Evolutionary conservation across 2,113 vertebrate species (phyloP), one percentile per base, ranked within the genome.

Genomic region (Hydropotes inermis): DNA sequence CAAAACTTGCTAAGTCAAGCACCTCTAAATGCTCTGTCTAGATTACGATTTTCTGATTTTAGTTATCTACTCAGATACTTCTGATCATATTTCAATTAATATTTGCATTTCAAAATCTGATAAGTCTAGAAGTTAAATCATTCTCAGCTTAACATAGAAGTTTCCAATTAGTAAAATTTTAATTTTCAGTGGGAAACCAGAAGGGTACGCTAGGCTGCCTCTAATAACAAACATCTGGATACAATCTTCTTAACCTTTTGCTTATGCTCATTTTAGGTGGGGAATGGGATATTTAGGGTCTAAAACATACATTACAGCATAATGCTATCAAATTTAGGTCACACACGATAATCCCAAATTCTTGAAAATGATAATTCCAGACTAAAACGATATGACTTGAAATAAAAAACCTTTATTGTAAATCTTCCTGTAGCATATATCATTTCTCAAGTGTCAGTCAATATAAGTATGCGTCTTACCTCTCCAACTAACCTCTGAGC

Each of bases 51-150:
- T 87, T 94, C 82, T 93, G n/a, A 95, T 17, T 93, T 90, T 45
- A 82, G 19, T 28, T 91, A 50, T 36, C 57, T 86, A 78, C 23
- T 93, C 36, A 83, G 55, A 61, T 78, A 79, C 16, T 92, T 89
- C 30, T 91, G 52, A 57, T 67, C 81, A 95, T 3, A 23, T 28
- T 85, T 83, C n/a, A 25, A 70, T 95, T 91, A 94, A 79, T 76
- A 28, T 85, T 17, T 96, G 8, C 67, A 93, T 81, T 97, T 96
- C 83, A 95, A 78, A 94, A 85, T 82, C 54, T 43, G 94, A 87
- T 16, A 85, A 92, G 7, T 23, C 19, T 70, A 86, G 55, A 61
- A 82, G 30, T 74, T 47, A 85, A n/a, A 89, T 83, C 43, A 55
- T 74, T 90, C 45, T 89, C 82, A 96, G 57, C 61, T 86, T 90